phyloP scores from a whole-genome alignment of 1,140 invertebrate species.

The Cheumatopsyche charites region DNA sequence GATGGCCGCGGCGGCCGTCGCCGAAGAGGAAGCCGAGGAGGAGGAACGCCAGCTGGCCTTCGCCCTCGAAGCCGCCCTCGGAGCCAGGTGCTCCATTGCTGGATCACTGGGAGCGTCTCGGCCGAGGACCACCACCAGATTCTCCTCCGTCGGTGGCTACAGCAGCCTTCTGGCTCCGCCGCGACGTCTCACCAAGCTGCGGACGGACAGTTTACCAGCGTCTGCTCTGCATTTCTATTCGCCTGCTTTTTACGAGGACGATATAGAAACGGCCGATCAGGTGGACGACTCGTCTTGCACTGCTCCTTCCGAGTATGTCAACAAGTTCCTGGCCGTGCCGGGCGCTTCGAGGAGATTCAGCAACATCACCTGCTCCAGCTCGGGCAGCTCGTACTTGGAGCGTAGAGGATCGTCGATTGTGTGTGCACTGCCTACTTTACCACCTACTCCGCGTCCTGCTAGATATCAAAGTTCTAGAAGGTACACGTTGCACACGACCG shows the following conservation, averaged over 20 bases:
- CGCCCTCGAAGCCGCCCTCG: conserved; percentile 71
- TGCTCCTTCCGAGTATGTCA: conserved; percentile 54
- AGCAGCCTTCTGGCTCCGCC: conserved; percentile 71
- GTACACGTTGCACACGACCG: conserved; percentile 59
- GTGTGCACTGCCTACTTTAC: conserved; percentile 68
- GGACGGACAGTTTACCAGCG: conserved; percentile 62
- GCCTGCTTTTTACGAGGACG: conserved; percentile 55
- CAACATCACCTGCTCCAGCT: conserved; percentile 80
- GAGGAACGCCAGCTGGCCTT: conserved; percentile 74
- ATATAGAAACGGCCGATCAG: conserved; percentile 58
- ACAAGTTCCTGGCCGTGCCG: conserved; percentile 58
- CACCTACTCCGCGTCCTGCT: conserved; percentile 54
- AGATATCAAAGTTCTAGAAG: conserved; percentile 56
- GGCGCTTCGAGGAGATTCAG: conserved; percentile 71
- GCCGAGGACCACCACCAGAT: conserved; percentile 65
- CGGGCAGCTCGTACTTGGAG: conserved; percentile 80
- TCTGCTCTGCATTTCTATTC: conserved; percentile 62
- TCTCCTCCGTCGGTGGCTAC: conserved; percentile 73
- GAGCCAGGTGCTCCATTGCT: conserved; percentile 58
- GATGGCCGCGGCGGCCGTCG: conserved; percentile 73
- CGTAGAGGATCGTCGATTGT: conserved; percentile 76
- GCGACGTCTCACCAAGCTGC: conserved; percentile 61
- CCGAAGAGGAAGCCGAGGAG: conserved; percentile 72
- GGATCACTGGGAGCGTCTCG: conserved; percentile 61
- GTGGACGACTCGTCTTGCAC: conserved; percentile 55